Evolutionary conservation across 2,888 invertebrate species (phyloP), one percentile per base, ranked within the genome.

Genomic region (Tachina lurida): DNA sequence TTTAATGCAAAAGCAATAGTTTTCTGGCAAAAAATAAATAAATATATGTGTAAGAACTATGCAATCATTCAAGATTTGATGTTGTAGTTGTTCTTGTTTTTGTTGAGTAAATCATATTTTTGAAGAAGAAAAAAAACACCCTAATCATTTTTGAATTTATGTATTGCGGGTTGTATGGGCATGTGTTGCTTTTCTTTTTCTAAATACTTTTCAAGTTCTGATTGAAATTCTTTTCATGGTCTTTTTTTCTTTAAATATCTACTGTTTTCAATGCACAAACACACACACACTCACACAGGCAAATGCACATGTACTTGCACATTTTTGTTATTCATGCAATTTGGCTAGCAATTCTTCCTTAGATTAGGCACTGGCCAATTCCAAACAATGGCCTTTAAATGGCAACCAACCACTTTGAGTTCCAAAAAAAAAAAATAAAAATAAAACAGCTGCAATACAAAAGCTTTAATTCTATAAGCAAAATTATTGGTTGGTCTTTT

Each of bases 161-260:
- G 49, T 77, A 43, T 41, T 62, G 49, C 43, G 63, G 45, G 60
- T 71, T 60, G 39, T 54, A 39, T 39, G 19, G 31, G 15, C 49
- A 19, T 62, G 47, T 56, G 49, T 65, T 63, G 41, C 7, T 54
- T 31, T 75, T 45, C 19, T 7, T 31, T 58, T 56, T 41, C 58
- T 54, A 54, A 70, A 78, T 71, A 58, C 76, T 80, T 58, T 75
- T 74, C 52, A 52, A 77, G 73, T 86, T 76, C 76, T 86, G 83
- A 86, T 86, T 86, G 86, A 83, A 86, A 86, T 83, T 83, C 79
- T 76, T 83, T 76, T 73, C 79, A 77, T 49, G n/a, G 0, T 31
- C 1, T 31, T n/a, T 39, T 68, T 70, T 73, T 58, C 39, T 67
- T 10, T 15, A 17, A 71, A 74, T 22, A 54, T 17, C 58, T 74